Evolutionary conservation across 2,113 vertebrate species (phyloP).

Genomic region (Epinephelus lanceolatus): DNA sequence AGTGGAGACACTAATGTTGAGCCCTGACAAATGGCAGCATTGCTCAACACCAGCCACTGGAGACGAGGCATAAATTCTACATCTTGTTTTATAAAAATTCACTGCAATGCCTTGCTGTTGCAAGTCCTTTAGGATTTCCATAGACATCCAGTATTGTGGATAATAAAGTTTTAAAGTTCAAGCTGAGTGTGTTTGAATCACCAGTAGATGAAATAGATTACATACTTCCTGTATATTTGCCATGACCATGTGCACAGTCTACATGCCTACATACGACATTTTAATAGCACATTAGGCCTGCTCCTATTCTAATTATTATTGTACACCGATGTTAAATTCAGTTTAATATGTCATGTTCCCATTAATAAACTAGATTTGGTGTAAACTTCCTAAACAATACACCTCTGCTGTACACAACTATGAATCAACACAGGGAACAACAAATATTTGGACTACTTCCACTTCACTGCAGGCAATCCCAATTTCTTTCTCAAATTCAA

Average conservation of each 20-base stretch:
- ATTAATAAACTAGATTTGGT: neutral
- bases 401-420: neutral
- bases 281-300: neutral
- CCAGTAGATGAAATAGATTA: neutral
- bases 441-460: neutral
- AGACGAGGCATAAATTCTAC: neutral
- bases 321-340: neutral
- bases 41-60: constrained; percentile 1
- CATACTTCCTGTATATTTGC: neutral
- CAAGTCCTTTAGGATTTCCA: neutral
- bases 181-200: neutral
- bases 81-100: constrained; percentile 1
- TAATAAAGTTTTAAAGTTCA: neutral
- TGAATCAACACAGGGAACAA: neutral
- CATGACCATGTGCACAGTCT: neutral
- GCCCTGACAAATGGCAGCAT: constrained; percentile 29
- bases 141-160: neutral
- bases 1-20: constrained; percentile 23
- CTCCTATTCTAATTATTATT: neutral
- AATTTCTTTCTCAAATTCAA: constrained; percentile 39
- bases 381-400: neutral
- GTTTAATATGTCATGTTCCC: neutral
- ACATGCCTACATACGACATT: neutral
- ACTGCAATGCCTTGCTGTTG: neutral
- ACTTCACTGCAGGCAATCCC: neutral